Conservation (phyloP, 2,888 invertebrate species). For the Drosophila fulvimacula region DNA sequence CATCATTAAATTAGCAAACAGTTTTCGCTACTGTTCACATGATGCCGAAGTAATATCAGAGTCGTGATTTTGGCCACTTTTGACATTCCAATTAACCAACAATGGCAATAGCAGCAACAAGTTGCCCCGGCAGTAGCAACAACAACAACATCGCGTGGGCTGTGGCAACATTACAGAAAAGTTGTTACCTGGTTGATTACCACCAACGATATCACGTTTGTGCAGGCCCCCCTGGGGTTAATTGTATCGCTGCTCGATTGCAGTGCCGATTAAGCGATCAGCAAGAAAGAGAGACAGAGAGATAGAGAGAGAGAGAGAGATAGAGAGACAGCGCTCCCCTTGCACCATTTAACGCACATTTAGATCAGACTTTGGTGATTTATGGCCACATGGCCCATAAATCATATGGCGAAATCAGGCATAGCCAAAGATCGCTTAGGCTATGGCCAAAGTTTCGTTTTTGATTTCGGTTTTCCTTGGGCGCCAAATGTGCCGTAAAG, state of each 20-base stretch:
- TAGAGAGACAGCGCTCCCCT: slow-evolving; percentile 14
- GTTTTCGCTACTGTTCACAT: slow-evolving; percentile 40
- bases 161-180: slow-evolving; percentile 20
- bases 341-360: slow-evolving; percentile 54
- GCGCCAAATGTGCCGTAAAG: slow-evolving; percentile 55
- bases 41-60: slow-evolving; percentile 19
- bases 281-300: slow-evolving; percentile 46
- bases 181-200: slow-evolving; percentile 46
- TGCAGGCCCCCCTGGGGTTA: slow-evolving; percentile 76
- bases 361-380: slow-evolving; percentile 56
- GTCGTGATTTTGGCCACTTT: slow-evolving; percentile 53
- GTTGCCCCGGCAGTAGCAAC: slow-evolving; percentile 25
- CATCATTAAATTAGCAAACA: slow-evolving; percentile 13
- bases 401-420: slow-evolving; percentile 35
- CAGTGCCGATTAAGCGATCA: slow-evolving; percentile 81
- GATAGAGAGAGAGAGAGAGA: slow-evolving; percentile 54
- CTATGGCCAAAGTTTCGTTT: not conserved
- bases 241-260: slow-evolving; percentile 67
- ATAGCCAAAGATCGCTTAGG: slow-evolving; percentile 24
- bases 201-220: slow-evolving; percentile 64
- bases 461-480: slow-evolving; percentile 2
- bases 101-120: slow-evolving; percentile 40
- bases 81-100: slow-evolving; percentile 66
- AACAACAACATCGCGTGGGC: slow-evolving; percentile 45
- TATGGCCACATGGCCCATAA: slow-evolving; percentile 41